Evolutionary conservation across 2,888 invertebrate species (phyloP), one percentile per base, ranked within the genome.

Genomic region (Metacarcinus magister): DNA sequence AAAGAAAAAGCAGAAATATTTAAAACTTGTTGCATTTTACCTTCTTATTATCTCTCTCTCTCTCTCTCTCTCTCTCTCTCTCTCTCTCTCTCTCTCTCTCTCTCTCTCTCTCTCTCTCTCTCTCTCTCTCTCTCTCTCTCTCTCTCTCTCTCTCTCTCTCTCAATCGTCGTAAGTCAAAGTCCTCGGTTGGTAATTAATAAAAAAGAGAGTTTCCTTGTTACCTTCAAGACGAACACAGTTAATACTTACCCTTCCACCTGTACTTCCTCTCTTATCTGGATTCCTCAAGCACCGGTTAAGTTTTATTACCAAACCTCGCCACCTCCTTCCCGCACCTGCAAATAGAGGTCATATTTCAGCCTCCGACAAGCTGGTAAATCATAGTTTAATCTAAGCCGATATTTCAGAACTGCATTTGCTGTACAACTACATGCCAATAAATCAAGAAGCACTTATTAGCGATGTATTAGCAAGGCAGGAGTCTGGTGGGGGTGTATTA

Each of bases 51-150:
- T n/a, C n/a, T n/a, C n/a, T 2, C 16, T 60, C 60, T 16, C 16
- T 60, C 8, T 60, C 16, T 60, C 16, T 10, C 5, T 60, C 8
- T 60, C 8, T 60, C 60, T 10, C 60, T 5, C 28, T 28, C 75
- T 75, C 75, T 82, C 82, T 82, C 32, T 82, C 82, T 82, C 82
- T 82, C 82, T 82, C 82, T 82, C 82, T 82, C 82, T 82, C 82
- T 82, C 82, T 82, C 82, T 82, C 82, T 82, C 43, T 92, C 92
- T 92, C 92, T 92, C 92, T 92, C 92, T 92, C 92, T 92, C 92
- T 48, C 92, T 92, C 92, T 92, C 92, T 92, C 92, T 92, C 92
- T 92, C 92, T 92, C 92, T 48, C 92, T 92, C 92, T 92, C 92
- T 48, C 92, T 92, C 92, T 92, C 92, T 48, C 92, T 92, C 92